Percentiles rank a stretch among this genome's conserved stretches.
phyloP scores from a whole-genome alignment of 2,113 vertebrate species.

The Emydura subglobosa region DNA sequence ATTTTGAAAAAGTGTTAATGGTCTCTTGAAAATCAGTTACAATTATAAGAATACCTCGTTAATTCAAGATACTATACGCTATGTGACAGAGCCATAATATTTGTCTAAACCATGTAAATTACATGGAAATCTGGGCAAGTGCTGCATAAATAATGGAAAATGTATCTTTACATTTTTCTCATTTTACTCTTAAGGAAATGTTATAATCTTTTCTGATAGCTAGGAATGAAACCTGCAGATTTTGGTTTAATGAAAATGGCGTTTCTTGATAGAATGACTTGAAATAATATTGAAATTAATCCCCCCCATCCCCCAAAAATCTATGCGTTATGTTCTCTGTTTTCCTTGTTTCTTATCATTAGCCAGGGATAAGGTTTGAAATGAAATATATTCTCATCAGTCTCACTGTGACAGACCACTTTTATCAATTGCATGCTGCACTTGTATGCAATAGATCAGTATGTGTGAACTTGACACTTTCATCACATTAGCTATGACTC shows the following conservation, averaged over 20 bases:
- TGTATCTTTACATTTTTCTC: background rate
- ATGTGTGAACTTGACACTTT: slow-evolving; percentile 23
- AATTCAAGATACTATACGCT: background rate
- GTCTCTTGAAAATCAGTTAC: background rate
- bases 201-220: background rate
- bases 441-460: slow-evolving; percentile 8
- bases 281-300: background rate
- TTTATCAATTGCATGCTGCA: slow-evolving; percentile 4
- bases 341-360: slow-evolving; percentile 43
- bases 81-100: background rate
- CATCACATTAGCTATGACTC: background rate
- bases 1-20: background rate
- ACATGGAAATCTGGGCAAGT: background rate
- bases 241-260: background rate
- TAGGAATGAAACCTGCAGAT: background rate
- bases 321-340: background rate
- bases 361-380: slow-evolving; percentile 1
- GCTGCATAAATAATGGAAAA: background rate
- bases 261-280: background rate
- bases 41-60: background rate
- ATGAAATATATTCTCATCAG: slow-evolving; percentile 7
- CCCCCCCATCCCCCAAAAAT: background rate
- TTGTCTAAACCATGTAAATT: background rate
- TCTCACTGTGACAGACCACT: slow-evolving; percentile 47
- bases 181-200: background rate